These are phyloP conservation scores for Cabera pusaria DNA, from an alignment of 2,888 invertebrate genomes.

Conservation along the genomic window DNA sequence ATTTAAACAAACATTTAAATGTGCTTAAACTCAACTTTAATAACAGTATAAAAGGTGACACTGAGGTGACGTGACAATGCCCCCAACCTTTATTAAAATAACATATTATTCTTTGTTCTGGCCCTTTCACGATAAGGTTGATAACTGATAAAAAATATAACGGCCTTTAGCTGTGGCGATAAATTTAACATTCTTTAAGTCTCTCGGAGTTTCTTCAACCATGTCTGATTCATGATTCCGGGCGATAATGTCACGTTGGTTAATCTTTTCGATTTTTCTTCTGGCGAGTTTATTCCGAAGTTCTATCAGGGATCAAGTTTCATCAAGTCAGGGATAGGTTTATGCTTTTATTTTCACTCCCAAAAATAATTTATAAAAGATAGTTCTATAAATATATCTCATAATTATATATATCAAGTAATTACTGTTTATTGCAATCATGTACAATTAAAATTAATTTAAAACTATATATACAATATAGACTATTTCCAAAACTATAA, in stretches of 20 bases:
- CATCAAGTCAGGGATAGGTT: too few relatives aligned
- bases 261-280: constrained; percentile 8
- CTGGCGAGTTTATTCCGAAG: too few relatives aligned
- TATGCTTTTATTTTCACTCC: too few relatives aligned
- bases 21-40: not conserved
- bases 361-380: too few relatives aligned
- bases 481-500: too few relatives aligned
- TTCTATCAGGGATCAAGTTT: too few relatives aligned
- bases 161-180: constrained; percentile 4
- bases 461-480: too few relatives aligned
- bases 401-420: too few relatives aligned
- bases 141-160: constrained; percentile 22
- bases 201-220: constrained; percentile 18
- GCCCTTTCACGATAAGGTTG: constrained; percentile 13
- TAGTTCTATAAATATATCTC: too few relatives aligned
- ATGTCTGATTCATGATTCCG: constrained; percentile 18
- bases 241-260: constrained; percentile 8
- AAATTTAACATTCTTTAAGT: constrained; percentile 16
- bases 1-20: too few relatives aligned
- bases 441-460: too few relatives aligned
- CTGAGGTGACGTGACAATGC: constrained; percentile 3
- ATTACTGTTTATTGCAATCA: too few relatives aligned
- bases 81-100: constrained; percentile 6
- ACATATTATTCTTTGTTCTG: constrained; percentile 12
- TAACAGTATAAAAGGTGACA: constrained; percentile 8